phyloP scores from a whole-genome alignment of 1,140 invertebrate species.

The Drosophila tristis region DNA sequence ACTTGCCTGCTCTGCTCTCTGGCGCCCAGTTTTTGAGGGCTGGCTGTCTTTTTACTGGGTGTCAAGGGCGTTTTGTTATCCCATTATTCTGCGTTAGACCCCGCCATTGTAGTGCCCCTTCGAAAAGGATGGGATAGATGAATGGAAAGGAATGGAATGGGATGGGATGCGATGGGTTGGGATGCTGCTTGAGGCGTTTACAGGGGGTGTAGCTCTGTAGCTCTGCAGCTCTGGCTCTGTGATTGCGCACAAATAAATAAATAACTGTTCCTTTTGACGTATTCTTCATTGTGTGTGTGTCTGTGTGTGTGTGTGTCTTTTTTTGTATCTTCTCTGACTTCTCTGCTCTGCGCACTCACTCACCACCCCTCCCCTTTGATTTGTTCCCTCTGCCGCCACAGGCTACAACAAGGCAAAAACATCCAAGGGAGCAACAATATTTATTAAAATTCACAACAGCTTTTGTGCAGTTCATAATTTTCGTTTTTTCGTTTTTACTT shows the following conservation, averaged over 20 bases:
- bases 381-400: slow-evolving; percentile 70
- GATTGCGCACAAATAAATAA: slow-evolving; percentile 82
- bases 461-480: slow-evolving; percentile 83
- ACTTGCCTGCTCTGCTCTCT: background rate
- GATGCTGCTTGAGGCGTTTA: slow-evolving; percentile 32
- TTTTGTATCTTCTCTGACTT: slow-evolving; percentile 38
- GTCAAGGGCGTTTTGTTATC: slow-evolving; percentile 84
- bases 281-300: slow-evolving; percentile 52
- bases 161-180: too few relatives aligned
- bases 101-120: slow-evolving; percentile 69
- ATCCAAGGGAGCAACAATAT: slow-evolving; percentile 48
- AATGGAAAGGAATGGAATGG: too few relatives aligned
- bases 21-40: slow-evolving; percentile 61
- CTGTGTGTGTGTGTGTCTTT: slow-evolving; percentile 26
- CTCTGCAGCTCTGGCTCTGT: slow-evolving; percentile 13
- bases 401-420: slow-evolving; percentile 17
- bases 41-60: slow-evolving; percentile 83
- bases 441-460: slow-evolving; percentile 84
- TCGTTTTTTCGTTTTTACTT: slow-evolving; percentile 81
- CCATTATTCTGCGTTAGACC: slow-evolving; percentile 81
- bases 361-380: slow-evolving; percentile 65
- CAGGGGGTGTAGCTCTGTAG: background rate
- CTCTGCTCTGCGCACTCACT: slow-evolving; percentile 8
- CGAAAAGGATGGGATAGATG: background rate
- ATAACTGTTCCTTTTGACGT: slow-evolving; percentile 83